Evolutionary conservation across 2,888 invertebrate genomes (phyloP), one percentile per base, ranked within the genome.

Genomic region (Sarcophaga carnaria): DNA sequence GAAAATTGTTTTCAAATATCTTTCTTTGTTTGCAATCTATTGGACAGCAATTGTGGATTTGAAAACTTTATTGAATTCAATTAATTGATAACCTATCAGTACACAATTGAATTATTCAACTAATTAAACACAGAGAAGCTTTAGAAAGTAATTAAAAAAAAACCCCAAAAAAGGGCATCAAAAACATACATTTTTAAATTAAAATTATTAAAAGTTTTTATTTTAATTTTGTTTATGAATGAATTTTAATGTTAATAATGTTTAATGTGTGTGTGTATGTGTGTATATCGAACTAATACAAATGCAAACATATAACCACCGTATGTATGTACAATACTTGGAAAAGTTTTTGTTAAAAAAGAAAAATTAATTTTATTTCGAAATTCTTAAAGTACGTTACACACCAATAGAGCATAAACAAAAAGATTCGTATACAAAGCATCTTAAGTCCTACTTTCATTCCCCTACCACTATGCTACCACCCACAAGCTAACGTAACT

Each of bases 401-500:
- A 80, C 80, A 80, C 64, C 83, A 83, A 12, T 72, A 54, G 83
- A 86, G 83, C 83, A 80, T 80, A 76, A 86, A 86, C 76, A 81
- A 78, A 62, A 27, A 74, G 62, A 72, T 47, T 70, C 60, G 3
- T 72, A 47, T 54, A 79, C 70, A 84, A 85, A 74, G 79, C 49
- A 60, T 49, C 14, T 25, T 47, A 60, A 54, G 25, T 64, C 45
- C 22, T 66, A 5, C 20, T 17, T 27, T 27, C 22, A 8, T 22
- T 60, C 27, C 20, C 4, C 59, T 11, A 45, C 45, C 20, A 54
- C 20, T 20, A 64, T 37, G 27, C 45, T 3, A 47, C 47, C 47
- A 74, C 10, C 37, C 37, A 37, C 6, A 37, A 37, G 37, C 37
- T 27, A 27, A 27, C 4, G 27, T 27, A 27, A 27, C 27, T 37